These are phyloP conservation scores for Lissocephala sabroskyi DNA, from an alignment of 2,888 invertebrate genomes.

Conservation along the genomic window DNA sequence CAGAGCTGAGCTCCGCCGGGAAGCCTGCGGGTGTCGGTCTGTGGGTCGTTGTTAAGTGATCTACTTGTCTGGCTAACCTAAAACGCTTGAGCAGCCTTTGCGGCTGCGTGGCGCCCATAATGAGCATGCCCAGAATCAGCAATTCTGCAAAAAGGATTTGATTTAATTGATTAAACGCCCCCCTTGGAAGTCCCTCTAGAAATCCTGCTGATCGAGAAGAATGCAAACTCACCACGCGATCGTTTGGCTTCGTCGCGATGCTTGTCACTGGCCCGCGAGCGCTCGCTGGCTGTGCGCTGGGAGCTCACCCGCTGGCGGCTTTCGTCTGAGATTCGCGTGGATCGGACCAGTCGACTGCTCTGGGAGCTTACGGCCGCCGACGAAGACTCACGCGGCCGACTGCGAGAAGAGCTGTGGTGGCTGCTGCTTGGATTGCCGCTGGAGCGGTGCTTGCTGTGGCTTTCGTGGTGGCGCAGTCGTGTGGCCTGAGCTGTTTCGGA, in stretches of 20 bases:
- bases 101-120: slow-evolving; percentile 68
- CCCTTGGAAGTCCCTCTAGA: too few species aligned
- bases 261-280: slow-evolving; percentile 37
- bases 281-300: slow-evolving; percentile 33
- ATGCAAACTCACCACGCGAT: slow-evolving; percentile 52
- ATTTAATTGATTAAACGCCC: too few species aligned
- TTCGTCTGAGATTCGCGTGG: slow-evolving; percentile 45
- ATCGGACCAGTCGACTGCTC: slow-evolving; percentile 37
- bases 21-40: too few species aligned
- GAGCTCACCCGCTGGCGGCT: slow-evolving; percentile 37
- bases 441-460: neutral
- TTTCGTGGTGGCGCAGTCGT: slow-evolving; percentile 30
- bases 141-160: slow-evolving; percentile 55
- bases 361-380: slow-evolving; percentile 18
- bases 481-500: neutral
- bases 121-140: slow-evolving; percentile 64
- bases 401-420: slow-evolving; percentile 32
- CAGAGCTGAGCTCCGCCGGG: too few species aligned
- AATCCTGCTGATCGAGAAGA: too few species aligned
- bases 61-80: slow-evolving; percentile 57
- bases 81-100: slow-evolving; percentile 52
- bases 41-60: too few species aligned
- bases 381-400: slow-evolving; percentile 32
- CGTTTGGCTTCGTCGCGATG: slow-evolving; percentile 47
- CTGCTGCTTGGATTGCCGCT: slow-evolving; percentile 2